Evolutionary conservation across 2,888 invertebrate species (phyloP).

Genomic region (Frankliniella fusca): DNA sequence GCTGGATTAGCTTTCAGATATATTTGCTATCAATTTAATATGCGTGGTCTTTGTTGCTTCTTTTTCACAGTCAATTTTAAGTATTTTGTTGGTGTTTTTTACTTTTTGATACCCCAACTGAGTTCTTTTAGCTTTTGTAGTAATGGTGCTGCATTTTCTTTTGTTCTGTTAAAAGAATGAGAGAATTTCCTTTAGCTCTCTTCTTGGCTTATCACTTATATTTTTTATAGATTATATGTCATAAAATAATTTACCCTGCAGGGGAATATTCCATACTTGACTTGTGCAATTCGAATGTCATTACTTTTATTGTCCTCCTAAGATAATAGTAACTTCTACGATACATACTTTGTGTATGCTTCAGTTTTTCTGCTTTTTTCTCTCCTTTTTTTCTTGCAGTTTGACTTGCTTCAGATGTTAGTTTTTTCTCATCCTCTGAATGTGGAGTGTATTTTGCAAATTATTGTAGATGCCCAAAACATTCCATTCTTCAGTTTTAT

Average conservation of each 20-base stretch:
- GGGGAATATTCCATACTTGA: constrained; percentile 39
- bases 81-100: no score
- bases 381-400: neutral
- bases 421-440: constrained; percentile 35
- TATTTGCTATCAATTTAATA: constrained; percentile 5
- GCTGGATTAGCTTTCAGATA: constrained; percentile 29
- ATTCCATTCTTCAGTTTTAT: constrained; percentile 33
- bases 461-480: neutral
- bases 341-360: neutral
- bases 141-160: no score
- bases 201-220: no score
- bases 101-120: no score
- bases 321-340: neutral
- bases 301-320: constrained; percentile 4
- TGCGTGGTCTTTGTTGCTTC: constrained; percentile 8
- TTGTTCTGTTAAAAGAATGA: no score
- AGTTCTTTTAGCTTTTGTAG: no score
- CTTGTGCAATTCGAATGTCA: no score
- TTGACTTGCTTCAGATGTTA: neutral
- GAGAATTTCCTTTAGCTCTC: no score
- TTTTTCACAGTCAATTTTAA: constrained; percentile 8
- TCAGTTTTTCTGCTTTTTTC: neutral
- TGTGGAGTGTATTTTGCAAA: constrained; percentile 29
- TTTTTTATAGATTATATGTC: neutral
- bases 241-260: constrained; percentile 30